Conservation (phyloP, 2,113 vertebrate species). For the Natator depressus region DNA sequence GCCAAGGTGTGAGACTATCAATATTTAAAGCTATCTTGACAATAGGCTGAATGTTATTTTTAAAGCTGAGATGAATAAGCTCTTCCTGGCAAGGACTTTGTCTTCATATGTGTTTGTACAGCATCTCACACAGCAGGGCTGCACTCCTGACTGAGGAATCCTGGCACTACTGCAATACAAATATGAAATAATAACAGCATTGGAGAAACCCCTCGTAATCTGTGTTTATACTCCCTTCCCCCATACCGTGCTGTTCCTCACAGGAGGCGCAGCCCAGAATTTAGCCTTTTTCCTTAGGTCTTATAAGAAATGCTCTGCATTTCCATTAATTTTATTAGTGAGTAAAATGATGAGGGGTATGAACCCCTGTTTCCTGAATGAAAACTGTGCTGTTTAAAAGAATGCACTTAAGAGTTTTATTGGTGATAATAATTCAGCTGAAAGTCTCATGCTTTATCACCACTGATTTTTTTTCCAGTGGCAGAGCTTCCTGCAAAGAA, state of each 20-base stretch:
- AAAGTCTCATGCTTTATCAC: background rate
- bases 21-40: background rate
- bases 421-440: background rate
- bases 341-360: fast-evolving
- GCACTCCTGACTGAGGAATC: background rate
- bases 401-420: background rate
- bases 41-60: background rate
- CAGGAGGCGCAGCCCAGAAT: background rate
- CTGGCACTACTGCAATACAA: background rate
- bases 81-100: background rate
- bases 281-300: background rate
- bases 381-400: background rate
- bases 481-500: background rate
- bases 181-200: background rate
- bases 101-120: background rate
- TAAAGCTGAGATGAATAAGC: background rate
- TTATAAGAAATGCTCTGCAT: background rate
- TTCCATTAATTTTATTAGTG: background rate
- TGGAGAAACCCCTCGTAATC: background rate
- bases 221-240: background rate
- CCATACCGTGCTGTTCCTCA: background rate
- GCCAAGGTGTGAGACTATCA: background rate
- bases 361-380: background rate
- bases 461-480: background rate
- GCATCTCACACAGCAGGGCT: background rate